Base-by-base conservation (phyloP, 2,113 vertebrate species). In the Rhinogobius similis region DNA sequence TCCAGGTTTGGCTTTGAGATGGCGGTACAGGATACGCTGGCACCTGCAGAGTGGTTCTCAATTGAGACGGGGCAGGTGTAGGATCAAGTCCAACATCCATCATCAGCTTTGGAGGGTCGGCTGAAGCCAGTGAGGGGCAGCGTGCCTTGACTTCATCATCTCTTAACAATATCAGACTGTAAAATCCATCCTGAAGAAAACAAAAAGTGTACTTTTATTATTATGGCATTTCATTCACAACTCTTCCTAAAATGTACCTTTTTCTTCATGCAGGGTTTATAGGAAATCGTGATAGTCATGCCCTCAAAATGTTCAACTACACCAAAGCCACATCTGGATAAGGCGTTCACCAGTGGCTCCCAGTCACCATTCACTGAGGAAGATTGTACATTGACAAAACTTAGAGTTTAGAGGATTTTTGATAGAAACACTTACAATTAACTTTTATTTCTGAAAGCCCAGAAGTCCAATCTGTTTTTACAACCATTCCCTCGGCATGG, bases 401-500 rank as follows among this genome's bases (percentile, higher is more conserved):
- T 24, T 36, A 36, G 18, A 58, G 13, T 18, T 58, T 56, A 27
- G 16, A 36, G 8, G 9, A 59, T 61, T 12, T 11, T 18, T 32
- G 3, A n/a, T 4, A 1, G 18, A n/a, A 36, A n/a, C 26, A 69
- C 87, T 82, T 88, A 92, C 93, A 61, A 0, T 92, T 91, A 16
- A 92, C 73, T 66, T 67, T 77, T 5, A 93, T 83, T 27, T 86
- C 46, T 5, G 73, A 44, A 0, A 67, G 71, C 20, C 80, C 23
- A 11, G 61, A 5, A 0, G 23, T 50, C 63, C 76, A 79, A 1
- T 84, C 78, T 0, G 72, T 76, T 76, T 87, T 90, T 29, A 93
- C 82, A 0, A 91, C 82, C 92, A 93, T 93, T 39, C 89, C 90
- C 53, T 55, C 75, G 9, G 75, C 24, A 4, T 92, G 82, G 67